Conservation (phyloP, 2,797 vertebrate genomes). For the Pseudomugil tenellus region DNA sequence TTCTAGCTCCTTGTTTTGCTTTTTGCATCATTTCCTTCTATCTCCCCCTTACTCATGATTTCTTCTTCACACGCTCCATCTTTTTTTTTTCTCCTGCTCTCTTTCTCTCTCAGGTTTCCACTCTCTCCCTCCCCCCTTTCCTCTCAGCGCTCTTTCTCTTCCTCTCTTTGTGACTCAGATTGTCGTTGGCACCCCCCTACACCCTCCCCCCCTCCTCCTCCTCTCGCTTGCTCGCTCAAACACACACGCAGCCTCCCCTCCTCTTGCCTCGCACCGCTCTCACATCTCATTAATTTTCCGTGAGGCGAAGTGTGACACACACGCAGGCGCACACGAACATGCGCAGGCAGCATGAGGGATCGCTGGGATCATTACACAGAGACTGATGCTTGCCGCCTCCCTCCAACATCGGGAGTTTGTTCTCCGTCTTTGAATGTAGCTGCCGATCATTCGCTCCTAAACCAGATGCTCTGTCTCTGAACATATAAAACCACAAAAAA, state of each 20-base stretch:
- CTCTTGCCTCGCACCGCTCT: constrained; percentile 71
- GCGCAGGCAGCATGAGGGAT: constrained; percentile 71
- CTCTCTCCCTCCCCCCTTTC: constrained; percentile 63
- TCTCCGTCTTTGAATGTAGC: constrained; percentile 50
- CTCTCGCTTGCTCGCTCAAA: constrained; percentile 29
- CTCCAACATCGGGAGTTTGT: constrained; percentile 60
- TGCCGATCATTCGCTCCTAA: constrained; percentile 58
- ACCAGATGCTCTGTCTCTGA: constrained; percentile 43
- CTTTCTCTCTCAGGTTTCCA: constrained; percentile 71
- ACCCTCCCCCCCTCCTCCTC: constrained; percentile 55
- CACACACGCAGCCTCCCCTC: constrained; percentile 37
- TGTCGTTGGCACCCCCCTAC: constrained; percentile 74
- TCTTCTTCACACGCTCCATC: constrained; percentile 55
- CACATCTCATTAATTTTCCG: constrained; percentile 83
- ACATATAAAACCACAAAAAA: constrained; percentile 9
- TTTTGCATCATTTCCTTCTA: constrained; percentile 43
- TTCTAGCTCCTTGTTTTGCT: constrained; percentile 36
- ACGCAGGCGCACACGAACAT: constrained; percentile 15
- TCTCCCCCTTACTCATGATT: constrained; percentile 39
- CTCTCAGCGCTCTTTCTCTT: constrained; percentile 75
- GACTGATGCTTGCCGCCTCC: constrained; percentile 72
- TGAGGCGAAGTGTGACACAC: constrained; percentile 79
- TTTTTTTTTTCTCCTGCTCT: constrained; percentile 33
- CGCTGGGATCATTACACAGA: constrained; percentile 75
- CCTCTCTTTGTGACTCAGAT: constrained; percentile 83